These are phyloP conservation scores for Ochropleura leucogaster DNA, from an alignment of 2,888 invertebrate species.

Conservation along the genomic window DNA sequence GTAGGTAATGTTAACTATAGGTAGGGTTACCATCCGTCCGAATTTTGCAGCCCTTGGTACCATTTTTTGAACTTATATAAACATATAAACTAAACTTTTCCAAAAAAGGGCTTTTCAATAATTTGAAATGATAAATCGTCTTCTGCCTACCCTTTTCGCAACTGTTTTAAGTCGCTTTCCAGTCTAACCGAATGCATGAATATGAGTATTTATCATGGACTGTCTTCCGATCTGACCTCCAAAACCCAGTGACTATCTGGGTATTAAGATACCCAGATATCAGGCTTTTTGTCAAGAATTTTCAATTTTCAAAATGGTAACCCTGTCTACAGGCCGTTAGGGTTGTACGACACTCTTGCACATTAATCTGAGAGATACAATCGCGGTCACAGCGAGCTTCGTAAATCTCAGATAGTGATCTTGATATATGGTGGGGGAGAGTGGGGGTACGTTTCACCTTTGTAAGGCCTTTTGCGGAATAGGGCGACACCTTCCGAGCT, in stretches of 20 bases:
- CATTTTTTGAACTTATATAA: neutral
- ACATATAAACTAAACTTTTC: neutral
- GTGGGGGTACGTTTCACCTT: slow-evolving; percentile 71
- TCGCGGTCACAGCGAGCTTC: slow-evolving; percentile 79
- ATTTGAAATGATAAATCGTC: neutral
- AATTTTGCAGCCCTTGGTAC: neutral
- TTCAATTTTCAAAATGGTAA: slow-evolving; percentile 2
- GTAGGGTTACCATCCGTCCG: slow-evolving; percentile 22
- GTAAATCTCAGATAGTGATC: slow-evolving; percentile 88
- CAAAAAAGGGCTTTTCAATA: neutral
- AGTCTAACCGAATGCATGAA: neutral
- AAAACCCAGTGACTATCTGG: neutral
- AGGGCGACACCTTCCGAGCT: slow-evolving; percentile 65
- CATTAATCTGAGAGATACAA: slow-evolving; percentile 88
- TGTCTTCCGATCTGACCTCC: neutral
- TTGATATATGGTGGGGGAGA: slow-evolving; percentile 78
- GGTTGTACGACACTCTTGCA: slow-evolving; percentile 76
- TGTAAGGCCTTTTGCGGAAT: slow-evolving; percentile 69
- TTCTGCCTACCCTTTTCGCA: neutral
- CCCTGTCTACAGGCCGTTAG: slow-evolving; percentile 73
- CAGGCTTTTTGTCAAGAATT: neutral
- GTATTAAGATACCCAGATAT: neutral
- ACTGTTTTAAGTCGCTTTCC: neutral
- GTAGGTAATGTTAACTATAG: slow-evolving; percentile 78
- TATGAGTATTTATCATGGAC: neutral